phyloP scores from a whole-genome alignment of 2,888 invertebrate species.

The Muschampia plurimacula region DNA sequence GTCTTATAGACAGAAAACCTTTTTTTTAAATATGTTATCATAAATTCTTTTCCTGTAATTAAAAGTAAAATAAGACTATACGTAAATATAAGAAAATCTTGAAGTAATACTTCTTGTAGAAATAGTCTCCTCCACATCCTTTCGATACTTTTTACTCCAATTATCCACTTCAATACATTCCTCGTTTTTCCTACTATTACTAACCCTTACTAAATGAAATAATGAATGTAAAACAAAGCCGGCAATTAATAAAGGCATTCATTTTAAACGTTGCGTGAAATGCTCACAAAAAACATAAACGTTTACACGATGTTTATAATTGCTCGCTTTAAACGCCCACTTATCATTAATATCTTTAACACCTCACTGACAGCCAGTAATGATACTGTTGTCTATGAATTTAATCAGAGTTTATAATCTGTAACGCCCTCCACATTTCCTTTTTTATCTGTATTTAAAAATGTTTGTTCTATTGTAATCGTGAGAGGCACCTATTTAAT shows the following conservation, averaged over 20 bases:
- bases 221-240: constrained; percentile 26
- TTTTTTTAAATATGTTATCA: neutral
- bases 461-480: constrained; percentile 31
- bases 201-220: constrained; percentile 17
- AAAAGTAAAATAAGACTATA: neutral
- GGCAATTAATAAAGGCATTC: constrained; percentile 46
- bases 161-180: constrained; percentile 21
- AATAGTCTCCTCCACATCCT: neutral
- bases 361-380: constrained; percentile 55
- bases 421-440: constrained; percentile 37
- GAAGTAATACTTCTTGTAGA: neutral
- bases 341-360: constrained; percentile 52
- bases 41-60: neutral
- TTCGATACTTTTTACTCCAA: constrained; percentile 16
- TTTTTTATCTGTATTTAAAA: constrained; percentile 33
- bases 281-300: constrained; percentile 54
- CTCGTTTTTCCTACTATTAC: constrained; percentile 27
- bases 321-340: constrained; percentile 38
- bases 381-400: constrained; percentile 41
- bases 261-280: constrained; percentile 67
- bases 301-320: constrained; percentile 64
- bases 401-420: constrained; percentile 40
- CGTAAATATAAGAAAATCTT: too few relatives aligned
- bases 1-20: too few relatives aligned
- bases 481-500: constrained; percentile 18